A percentile compares a stretch with the other conserved stretches of the same genome.
Evolutionary conservation across 2,113 vertebrate species (phyloP).

Genomic region (Platysteira castanea): DNA sequence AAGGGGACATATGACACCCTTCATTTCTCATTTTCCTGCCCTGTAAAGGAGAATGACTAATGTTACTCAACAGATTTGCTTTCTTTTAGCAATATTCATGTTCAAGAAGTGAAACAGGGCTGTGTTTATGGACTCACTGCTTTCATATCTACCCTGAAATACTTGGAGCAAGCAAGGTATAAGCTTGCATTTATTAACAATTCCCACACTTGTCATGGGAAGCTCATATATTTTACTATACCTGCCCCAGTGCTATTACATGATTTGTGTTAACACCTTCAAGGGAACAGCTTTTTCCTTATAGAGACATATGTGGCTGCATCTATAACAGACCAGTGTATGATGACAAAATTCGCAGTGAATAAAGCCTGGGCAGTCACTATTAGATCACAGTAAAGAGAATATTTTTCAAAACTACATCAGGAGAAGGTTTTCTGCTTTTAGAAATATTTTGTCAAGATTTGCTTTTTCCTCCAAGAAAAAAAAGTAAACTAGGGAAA

Average conservation of each 20-base stretch:
- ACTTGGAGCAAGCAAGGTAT: not conserved
- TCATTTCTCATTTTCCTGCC: not conserved
- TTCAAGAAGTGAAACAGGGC: slow-evolving; percentile 13
- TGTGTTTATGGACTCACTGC: not conserved
- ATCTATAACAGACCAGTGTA: not conserved
- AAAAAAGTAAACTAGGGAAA: not conserved
- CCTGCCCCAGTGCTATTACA: not conserved
- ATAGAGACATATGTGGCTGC: not conserved
- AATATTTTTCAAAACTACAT: not conserved
- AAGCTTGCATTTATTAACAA: not conserved
- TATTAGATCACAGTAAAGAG: not conserved
- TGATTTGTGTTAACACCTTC: not conserved
- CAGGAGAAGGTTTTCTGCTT: not conserved
- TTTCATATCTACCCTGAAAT: not conserved
- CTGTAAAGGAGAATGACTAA: not conserved
- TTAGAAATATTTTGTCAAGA: slow-evolving; percentile 49
- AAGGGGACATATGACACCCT: slow-evolving; percentile 13
- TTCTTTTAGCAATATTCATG: not conserved
- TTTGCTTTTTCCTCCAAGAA: slow-evolving; percentile 18
- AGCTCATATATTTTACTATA: not conserved
- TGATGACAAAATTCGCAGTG: not conserved
- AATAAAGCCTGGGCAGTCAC: not conserved
- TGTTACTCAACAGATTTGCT: not conserved
- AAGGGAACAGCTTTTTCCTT: not conserved
- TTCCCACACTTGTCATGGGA: not conserved